phyloP scores from a whole-genome alignment of 1,140 invertebrate genomes.

The Cotesia vestalis region DNA sequence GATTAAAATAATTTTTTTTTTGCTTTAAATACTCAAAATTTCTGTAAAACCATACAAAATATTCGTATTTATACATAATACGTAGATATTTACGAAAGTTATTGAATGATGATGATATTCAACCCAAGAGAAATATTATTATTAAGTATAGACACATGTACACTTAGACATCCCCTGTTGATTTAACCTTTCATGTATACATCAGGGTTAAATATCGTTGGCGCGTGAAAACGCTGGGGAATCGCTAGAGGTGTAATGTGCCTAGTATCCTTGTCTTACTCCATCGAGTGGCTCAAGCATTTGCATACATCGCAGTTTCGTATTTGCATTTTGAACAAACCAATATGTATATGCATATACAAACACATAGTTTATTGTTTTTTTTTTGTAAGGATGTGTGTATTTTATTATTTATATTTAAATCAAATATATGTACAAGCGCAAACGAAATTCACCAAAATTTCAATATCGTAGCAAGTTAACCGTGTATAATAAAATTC shows the following conservation, averaged over 20 bases:
- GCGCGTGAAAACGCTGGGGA: conserved; percentile 35
- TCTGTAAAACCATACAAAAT: no score
- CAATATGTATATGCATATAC: no score
- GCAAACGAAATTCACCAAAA: background rate
- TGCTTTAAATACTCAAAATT: no score
- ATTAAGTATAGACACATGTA: conserved; percentile 22
- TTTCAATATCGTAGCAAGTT: background rate
- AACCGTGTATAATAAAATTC: background rate
- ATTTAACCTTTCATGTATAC: conserved; percentile 36
- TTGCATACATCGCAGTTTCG: conserved; percentile 27
- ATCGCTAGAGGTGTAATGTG: conserved; percentile 36
- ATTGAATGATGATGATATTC: conserved; percentile 27
- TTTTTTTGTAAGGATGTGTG: no score
- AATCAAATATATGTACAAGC: background rate
- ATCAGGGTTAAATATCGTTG: conserved; percentile 36
- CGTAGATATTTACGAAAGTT: background rate
- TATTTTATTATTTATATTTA: no score
- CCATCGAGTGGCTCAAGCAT: conserved; percentile 31
- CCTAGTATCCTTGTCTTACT: conserved; percentile 25
- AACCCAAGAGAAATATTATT: conserved; percentile 28
- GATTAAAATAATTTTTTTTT: no score
- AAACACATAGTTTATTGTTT: no score
- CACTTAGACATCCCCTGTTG: conserved; percentile 30
- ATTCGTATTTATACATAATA: no score
- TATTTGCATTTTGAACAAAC: conserved; percentile 28